Evolutionary conservation across 2,797 vertebrate species (phyloP).

Genomic region (Melanotaenia parkinsoni): DNA sequence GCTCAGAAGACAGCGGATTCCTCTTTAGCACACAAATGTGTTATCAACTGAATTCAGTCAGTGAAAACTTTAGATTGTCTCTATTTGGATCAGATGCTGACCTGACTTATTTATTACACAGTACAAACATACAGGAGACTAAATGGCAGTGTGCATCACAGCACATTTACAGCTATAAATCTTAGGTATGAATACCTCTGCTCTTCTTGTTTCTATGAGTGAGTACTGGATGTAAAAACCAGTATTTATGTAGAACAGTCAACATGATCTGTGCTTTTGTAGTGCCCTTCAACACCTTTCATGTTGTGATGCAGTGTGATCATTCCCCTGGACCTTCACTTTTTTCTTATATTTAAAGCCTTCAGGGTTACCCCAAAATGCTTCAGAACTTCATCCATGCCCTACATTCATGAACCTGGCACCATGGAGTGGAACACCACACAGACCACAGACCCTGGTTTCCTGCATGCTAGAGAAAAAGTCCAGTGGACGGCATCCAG

Average conservation of each 20-base stretch:
- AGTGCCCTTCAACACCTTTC: background rate
- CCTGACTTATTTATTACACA: conserved; percentile 49
- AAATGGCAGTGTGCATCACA: conserved; percentile 21
- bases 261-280: conserved; percentile 1
- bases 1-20: conserved; percentile 36
- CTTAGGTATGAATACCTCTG: conserved; percentile 4
- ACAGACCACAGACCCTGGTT: conserved; percentile 72
- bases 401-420: conserved; percentile 76
- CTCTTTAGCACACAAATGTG: conserved; percentile 45
- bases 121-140: conserved; percentile 26
- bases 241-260: background rate
- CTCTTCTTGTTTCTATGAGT: conserved; percentile 4
- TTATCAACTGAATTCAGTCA: conserved; percentile 49
- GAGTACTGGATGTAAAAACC: background rate
- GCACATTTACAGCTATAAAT: conserved; percentile 7
- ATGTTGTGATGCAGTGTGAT: conserved; percentile 19
- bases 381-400: conserved; percentile 72
- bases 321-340: conserved; percentile 2
- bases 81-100: conserved; percentile 56
- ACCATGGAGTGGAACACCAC: conserved; percentile 67
- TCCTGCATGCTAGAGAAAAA: conserved; percentile 58
- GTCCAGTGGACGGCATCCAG: conserved; percentile 37
- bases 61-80: conserved; percentile 58
- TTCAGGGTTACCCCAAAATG: conserved; percentile 52
- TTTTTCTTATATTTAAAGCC: conserved; percentile 48